A percentile compares a stretch with the other conserved stretches of the same genome.
Conservation (phyloP, 2,797 vertebrate genomes). For the Alcedo atthis region DNA sequence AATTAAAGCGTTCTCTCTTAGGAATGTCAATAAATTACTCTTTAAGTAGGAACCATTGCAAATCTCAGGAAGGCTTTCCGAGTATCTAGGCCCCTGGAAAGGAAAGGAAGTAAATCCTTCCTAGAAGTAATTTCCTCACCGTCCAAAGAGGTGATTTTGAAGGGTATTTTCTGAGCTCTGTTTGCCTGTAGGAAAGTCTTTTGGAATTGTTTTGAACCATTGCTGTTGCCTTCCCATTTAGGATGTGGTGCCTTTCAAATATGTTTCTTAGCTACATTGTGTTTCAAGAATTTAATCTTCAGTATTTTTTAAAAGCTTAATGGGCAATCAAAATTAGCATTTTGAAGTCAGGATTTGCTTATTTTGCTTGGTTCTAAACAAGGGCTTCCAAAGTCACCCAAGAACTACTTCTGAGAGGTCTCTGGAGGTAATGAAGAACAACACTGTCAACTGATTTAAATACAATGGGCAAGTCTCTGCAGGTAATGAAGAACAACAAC, state of each 20-base stretch:
- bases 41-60: background rate
- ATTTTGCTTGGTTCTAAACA: background rate
- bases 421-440: background rate
- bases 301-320: background rate
- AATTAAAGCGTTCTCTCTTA: slow-evolving; percentile 58
- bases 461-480: background rate
- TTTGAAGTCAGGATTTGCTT: background rate
- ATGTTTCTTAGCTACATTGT: background rate
- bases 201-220: background rate
- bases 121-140: background rate
- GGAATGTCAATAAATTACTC: slow-evolving; percentile 42
- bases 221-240: background rate
- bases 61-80: slow-evolving; percentile 1
- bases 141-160: background rate
- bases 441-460: background rate
- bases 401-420: background rate
- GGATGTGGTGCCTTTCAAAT: background rate
- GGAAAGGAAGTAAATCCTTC: slow-evolving; percentile 2
- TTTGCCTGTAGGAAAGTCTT: background rate
- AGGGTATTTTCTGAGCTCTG: background rate
- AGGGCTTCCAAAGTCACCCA: background rate
- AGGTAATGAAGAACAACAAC: background rate
- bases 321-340: background rate
- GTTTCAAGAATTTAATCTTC: background rate
- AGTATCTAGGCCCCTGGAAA: background rate